Evolutionary conservation across 1,140 invertebrate species (phyloP).

Genomic region (Periplaneta americana): DNA sequence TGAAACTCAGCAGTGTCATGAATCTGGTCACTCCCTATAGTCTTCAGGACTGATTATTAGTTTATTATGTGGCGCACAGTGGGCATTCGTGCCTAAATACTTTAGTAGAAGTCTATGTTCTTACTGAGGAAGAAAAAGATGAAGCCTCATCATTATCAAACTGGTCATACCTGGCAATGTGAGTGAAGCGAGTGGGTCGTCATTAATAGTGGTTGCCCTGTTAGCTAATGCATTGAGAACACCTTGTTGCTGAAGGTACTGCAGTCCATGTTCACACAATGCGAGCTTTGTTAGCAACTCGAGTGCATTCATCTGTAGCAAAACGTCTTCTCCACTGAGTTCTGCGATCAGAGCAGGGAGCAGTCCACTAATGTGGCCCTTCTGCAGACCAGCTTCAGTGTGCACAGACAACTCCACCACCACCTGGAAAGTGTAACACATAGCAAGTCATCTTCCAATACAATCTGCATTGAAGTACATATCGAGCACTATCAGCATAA

Average conservation of each 20-base stretch:
- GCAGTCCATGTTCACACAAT: slow-evolving; percentile 57
- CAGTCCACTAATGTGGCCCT: slow-evolving; percentile 52
- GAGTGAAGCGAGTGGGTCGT: slow-evolving; percentile 53
- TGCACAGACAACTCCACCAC: slow-evolving; percentile 55
- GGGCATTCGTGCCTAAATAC: no score
- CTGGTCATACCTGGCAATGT: slow-evolving; percentile 63
- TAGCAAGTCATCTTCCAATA: slow-evolving; percentile 32
- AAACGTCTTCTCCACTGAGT: slow-evolving; percentile 62
- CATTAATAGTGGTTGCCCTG: slow-evolving; percentile 47
- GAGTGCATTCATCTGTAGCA: slow-evolving; percentile 70
- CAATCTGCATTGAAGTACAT: slow-evolving; percentile 24
- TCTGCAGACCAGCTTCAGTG: slow-evolving; percentile 48
- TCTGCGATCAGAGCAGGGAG: slow-evolving; percentile 59
- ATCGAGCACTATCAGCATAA: slow-evolving; percentile 23
- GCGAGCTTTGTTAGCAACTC: slow-evolving; percentile 68
- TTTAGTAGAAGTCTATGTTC: no score
- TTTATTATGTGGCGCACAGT: no score
- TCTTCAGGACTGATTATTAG: no score
- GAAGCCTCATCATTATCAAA: no score
- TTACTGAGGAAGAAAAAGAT: no score
- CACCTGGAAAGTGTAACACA: slow-evolving; percentile 48
- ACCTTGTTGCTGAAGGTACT: slow-evolving; percentile 59
- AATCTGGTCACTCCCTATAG: no score
- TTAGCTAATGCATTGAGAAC: slow-evolving; percentile 55
- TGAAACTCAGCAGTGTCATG: no score